Evolutionary conservation across 2,797 vertebrate genomes (phyloP).

Genomic region (Xenentodon cancila): DNA sequence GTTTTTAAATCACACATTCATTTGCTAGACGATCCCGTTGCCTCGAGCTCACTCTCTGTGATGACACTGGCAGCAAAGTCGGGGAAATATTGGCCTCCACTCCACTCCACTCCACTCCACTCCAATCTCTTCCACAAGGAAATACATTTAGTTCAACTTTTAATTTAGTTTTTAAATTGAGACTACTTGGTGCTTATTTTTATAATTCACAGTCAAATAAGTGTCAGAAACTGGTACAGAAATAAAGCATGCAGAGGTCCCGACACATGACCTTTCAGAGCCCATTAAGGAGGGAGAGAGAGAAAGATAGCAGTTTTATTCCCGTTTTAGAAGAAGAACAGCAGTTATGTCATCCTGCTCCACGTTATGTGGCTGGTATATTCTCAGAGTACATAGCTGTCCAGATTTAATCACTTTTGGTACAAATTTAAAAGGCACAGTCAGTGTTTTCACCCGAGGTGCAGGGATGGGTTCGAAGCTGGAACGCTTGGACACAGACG

Average conservation of each 20-base stretch:
- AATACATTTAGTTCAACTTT: conserved; percentile 28
- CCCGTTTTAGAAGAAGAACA: conserved; percentile 9
- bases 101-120: conserved; percentile 19
- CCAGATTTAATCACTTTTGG: too few species aligned
- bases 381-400: conserved; percentile 26
- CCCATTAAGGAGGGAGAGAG: background rate
- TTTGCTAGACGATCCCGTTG: conserved; percentile 51
- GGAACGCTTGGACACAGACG: too few species aligned
- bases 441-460: too few species aligned
- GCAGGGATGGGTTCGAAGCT: too few species aligned
- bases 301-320: conserved; percentile 4
- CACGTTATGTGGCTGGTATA: conserved; percentile 25
- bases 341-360: conserved; percentile 10
- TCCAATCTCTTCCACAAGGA: conserved; percentile 21
- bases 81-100: conserved; percentile 38
- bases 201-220: conserved; percentile 32
- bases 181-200: conserved; percentile 20
- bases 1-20: conserved; percentile 50
- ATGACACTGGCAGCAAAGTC: conserved; percentile 56
- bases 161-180: conserved; percentile 13
- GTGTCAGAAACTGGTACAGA: conserved; percentile 23
- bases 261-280: background rate
- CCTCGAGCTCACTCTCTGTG: conserved; percentile 40
- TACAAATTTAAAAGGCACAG: too few species aligned
- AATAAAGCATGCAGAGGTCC: conserved; percentile 1